Base-by-base conservation (phyloP, 1,140 invertebrate species). In the Drosophila oshimai region DNA sequence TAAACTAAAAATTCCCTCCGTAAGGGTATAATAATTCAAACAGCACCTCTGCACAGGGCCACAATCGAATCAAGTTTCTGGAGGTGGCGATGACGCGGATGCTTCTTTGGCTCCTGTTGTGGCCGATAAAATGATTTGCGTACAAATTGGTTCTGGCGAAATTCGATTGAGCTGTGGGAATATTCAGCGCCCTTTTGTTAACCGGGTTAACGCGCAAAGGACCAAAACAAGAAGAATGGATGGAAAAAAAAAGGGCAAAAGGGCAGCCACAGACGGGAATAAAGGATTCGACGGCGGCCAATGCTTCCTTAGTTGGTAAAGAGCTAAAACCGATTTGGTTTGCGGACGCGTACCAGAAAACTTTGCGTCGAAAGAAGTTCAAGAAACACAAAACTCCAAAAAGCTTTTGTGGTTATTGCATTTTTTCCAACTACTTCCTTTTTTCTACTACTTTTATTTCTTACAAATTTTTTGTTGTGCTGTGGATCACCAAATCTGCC, bases 111-210 rank as follows among this genome's bases (percentile, higher is more conserved):
- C 34, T 22, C 28, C 28, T 44, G 46, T 39, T 36, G 44, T 78
- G 61, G 53, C 70, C 79, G 74, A 84, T 84, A 78, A 84, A 84
- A 84, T 84, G 74, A 84, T 84, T 84, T 84, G 70, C 74, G 79
- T 83, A 74, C 79, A 83, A 83, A 83, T 83, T 84, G 79, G 79
- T 74, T 83, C 34, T 37, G 46, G 42, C 55, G 9, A 83, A 84
- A 83, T 77, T 83, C 79, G 79, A 84, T 84, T 84, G 79, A 84
- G 79, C 64, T 84, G 74, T 84, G 79, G 74, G 79, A 83, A 84
- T 78, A 78, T 84, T 74, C 79, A 61, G 62, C 50, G 54, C 60
- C 45, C 70, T 57, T 78, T 78, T 78, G 64, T 78, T 74, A 78
- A 71, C 70, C 58, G 46, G 64, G 74, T 54, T 67, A 67, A 67